Conservation (phyloP, 2,113 vertebrate genomes). For the Ceuthmochares aereus region DNA sequence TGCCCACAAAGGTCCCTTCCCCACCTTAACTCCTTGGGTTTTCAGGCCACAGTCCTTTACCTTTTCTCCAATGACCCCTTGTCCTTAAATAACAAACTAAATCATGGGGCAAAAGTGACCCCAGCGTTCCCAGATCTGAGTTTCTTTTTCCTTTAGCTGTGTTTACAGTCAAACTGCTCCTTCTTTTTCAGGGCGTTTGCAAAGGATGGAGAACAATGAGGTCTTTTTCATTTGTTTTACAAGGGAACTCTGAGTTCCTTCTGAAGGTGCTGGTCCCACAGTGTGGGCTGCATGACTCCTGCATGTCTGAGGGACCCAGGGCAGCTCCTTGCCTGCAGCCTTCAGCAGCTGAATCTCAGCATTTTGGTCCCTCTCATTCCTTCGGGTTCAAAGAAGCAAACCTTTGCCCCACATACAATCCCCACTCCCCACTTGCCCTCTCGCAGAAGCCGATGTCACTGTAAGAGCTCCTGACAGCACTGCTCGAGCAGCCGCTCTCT, state of each 20-base stretch:
- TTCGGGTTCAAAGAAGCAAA: not conserved
- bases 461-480: constrained; percentile 26
- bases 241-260: not conserved
- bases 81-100: not conserved
- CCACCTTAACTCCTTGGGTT: not conserved
- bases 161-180: not conserved
- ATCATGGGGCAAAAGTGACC: not conserved
- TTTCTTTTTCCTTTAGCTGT: not conserved
- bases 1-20: not conserved
- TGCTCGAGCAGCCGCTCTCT: not conserved
- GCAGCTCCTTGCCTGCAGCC: not conserved
- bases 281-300: not conserved
- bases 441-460: fast-evolving
- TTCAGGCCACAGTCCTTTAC: not conserved
- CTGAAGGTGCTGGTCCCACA: not conserved
- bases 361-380: not conserved
- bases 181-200: not conserved
- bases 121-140: not conserved
- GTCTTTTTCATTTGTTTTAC: not conserved
- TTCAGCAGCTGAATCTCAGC: not conserved
- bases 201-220: not conserved
- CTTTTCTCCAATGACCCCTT: not conserved
- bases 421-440: not conserved
- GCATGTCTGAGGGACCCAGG: fast-evolving
- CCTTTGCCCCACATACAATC: fast-evolving